Evolutionary conservation across 2,888 invertebrate genomes (phyloP), one percentile per base, ranked within the genome.

Genomic region (Coronaproctus castanopsis): DNA sequence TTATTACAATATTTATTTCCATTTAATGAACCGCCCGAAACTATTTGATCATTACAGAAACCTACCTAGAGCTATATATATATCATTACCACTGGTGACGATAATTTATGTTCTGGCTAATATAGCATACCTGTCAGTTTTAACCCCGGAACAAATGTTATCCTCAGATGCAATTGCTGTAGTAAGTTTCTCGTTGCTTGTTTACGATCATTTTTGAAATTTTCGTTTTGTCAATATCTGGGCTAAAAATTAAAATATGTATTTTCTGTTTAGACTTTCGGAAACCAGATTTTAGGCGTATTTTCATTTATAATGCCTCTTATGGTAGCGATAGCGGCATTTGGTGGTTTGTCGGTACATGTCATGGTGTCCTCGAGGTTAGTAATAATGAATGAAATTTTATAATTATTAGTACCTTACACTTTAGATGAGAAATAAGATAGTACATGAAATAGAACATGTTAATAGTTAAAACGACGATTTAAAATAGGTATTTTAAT

Each of bases 161-260:
- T 80, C 85, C 1, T 92, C 96, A 0, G 83, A 90, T 71, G 96
- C 97, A 19, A 95, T 97, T 65, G 97, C 96, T 67, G 92, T 97
- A 71, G 92, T 92, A 72, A 77, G 81, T 76, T 8, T n/a, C n/a
- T n/a, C n/a, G n/a, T n/a, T n/a, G n/a, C n/a, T n/a, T n/a, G n/a
- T n/a, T n/a, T n/a, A n/a, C n/a, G n/a, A n/a, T n/a, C n/a, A n/a
- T n/a, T n/a, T n/a, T n/a, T n/a, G n/a, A n/a, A n/a, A n/a, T n/a
- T n/a, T n/a, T n/a, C n/a, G n/a, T n/a, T n/a, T n/a, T n/a, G 67
- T 58, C 54, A 48, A 50, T 48, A 21, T 21, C 14, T n/a, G n/a
- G 5, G 5, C n/a, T 3, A 49, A 18, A 19, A 50, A 48, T 14
- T 54, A 24, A 10, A n/a, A 49, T 23, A 10, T 21, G 14, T 57